These are phyloP conservation scores for Silurus glanis DNA, from an alignment of 2,113 vertebrate genomes.

Conservation along the genomic window DNA sequence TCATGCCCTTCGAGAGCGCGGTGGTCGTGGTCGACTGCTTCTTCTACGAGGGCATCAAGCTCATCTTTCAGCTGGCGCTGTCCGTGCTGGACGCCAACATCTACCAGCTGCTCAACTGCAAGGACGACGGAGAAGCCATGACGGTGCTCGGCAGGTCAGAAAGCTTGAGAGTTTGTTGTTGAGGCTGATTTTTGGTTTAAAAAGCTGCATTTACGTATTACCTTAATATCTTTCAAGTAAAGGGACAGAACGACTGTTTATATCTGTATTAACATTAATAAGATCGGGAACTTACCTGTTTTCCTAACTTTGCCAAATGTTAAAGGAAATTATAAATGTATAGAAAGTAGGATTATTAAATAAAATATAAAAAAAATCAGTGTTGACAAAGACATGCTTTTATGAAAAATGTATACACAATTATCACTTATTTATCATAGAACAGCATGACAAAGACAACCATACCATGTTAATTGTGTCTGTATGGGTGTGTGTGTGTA, in stretches of 20 bases:
- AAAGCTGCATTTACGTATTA: not conserved
- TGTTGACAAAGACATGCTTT: not conserved
- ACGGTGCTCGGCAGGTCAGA: conserved; percentile 92
- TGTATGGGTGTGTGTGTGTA: conserved; percentile 53
- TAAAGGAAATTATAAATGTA: not conserved
- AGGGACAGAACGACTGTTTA: not conserved
- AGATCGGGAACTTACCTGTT: not conserved
- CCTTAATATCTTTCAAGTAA: not conserved
- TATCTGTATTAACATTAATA: not conserved
- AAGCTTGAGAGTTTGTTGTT: not conserved
- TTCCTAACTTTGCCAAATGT: too few relatives aligned
- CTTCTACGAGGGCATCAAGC: conserved; percentile 98
- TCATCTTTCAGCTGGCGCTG: conserved; percentile 96
- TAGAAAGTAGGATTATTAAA: not conserved
- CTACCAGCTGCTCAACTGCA: conserved; percentile 89
- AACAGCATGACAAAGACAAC: not conserved
- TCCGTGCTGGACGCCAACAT: conserved; percentile 94
- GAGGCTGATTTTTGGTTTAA: not conserved
- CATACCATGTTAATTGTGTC: not conserved
- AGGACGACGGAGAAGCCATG: conserved; percentile 99
- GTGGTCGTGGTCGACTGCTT: conserved; percentile 99
- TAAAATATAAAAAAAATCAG: not conserved
- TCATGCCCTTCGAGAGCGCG: conserved; percentile 97
- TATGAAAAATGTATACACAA: too few relatives aligned
- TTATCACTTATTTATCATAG: not conserved